Conservation (phyloP, 1,140 invertebrate genomes). For the Zaprionus lachaisei region DNA sequence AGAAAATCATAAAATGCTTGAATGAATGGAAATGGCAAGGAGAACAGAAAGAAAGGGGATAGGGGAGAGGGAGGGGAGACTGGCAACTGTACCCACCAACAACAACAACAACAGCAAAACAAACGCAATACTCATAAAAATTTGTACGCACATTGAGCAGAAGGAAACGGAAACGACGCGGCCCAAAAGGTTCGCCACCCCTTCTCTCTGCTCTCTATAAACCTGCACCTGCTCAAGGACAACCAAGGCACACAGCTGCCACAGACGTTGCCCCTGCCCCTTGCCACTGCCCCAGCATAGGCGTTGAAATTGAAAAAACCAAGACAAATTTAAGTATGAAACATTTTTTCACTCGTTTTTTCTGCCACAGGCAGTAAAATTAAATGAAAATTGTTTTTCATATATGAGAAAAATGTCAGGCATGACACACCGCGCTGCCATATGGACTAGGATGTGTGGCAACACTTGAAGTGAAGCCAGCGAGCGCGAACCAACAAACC, state of each 20-base stretch:
- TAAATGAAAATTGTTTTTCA: constrained; percentile 65
- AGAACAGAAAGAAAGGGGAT: not conserved
- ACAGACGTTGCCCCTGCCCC: not conserved
- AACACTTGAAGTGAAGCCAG: constrained; percentile 1
- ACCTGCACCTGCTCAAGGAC: constrained; percentile 60
- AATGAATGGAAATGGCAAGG: constrained; percentile 12
- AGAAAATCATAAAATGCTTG: constrained; percentile 73
- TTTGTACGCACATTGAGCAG: constrained; percentile 78
- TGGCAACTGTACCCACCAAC: constrained; percentile 14
- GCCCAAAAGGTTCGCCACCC: constrained; percentile 29
- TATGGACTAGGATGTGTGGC: constrained; percentile 23
- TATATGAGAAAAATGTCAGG: constrained; percentile 19
- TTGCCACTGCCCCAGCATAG: not conserved
- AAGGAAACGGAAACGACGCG: constrained; percentile 33
- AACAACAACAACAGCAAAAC: constrained; percentile 12
- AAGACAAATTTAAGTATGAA: constrained; percentile 39
- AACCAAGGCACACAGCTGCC: constrained; percentile 48
- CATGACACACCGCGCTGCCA: not conserved
- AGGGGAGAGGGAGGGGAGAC: not conserved
- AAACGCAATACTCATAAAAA: constrained; percentile 78
- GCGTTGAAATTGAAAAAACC: constrained; percentile 45
- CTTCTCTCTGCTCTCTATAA: not conserved
- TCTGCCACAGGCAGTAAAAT: constrained; percentile 69
- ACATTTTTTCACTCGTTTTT: constrained; percentile 42
- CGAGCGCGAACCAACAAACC: constrained; percentile 12